Evolutionary conservation across 2,888 invertebrate genomes (phyloP), one percentile per base, ranked within the genome.

Genomic region (Scaptomyza reducta): DNA sequence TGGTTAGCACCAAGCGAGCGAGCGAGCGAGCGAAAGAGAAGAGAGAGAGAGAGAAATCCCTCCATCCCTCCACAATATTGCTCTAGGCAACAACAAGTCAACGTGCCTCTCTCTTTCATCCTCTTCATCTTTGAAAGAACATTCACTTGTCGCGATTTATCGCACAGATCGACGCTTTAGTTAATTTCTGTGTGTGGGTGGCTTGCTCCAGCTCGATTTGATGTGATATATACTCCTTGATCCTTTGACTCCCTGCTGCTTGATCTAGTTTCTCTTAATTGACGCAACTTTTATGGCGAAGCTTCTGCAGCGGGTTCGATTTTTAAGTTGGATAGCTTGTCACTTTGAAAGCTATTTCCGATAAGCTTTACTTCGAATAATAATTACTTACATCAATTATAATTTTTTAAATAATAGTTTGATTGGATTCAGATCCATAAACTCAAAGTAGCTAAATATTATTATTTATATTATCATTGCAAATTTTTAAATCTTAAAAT

Each of bases 81-180:
- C 70, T 70, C 74, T 65, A 77, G 70, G 14, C 64, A 47, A 49
- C 22, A 47, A 18, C 35, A 54, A 25, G 14, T 27, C 16, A 45
- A 6, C 42, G 27, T 13, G 27, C 27, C 56, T 11, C 51, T 29
- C 33, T 42, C n/a, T 7, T 27, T 14, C 29, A 49, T 31, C 16
- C 40, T 40, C 16, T 40, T 40, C 38, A 16, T 14, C 46, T 22
- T 14, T 11, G 14, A 22, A 18, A 14, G 49, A 18, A 44, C 68
- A 47, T 69, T 55, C 67, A 85, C 81, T 84, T 87, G 87, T 77
- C 64, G 79, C 85, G 82, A 85, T 86, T 86, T 84, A 86, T 87
- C 87, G 82, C 77, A 29, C 53, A 75, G 85, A 86, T 86, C 81
- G 68, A 82, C 82, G 82, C 77, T 87, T 85, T 74, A 85, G 82